phyloP scores from a whole-genome alignment of 1,140 invertebrate species.

The Drosophila punjabiensis region DNA sequence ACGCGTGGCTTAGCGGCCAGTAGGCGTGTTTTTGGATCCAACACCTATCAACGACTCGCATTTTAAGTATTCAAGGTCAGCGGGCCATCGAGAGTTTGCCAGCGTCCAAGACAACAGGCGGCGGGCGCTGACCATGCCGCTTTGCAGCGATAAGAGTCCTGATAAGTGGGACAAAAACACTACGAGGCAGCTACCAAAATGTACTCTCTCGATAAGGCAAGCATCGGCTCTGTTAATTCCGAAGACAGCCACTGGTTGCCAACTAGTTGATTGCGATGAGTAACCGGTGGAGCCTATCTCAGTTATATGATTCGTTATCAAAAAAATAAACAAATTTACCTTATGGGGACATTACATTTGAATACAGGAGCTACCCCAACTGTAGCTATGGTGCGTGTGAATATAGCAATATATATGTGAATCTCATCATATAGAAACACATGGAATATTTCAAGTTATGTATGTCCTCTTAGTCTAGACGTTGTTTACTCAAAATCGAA shows the following conservation, averaged over 20 bases:
- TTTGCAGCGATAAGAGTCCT: constrained; percentile 53
- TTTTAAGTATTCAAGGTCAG: constrained; percentile 66
- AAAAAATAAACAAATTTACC: constrained; percentile 6
- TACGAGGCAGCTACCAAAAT: constrained; percentile 10
- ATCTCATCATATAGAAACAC: background rate
- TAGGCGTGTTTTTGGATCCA: background rate
- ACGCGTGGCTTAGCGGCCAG: constrained; percentile 50
- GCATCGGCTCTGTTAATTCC: constrained; percentile 6
- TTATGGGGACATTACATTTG: background rate
- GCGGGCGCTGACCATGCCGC: constrained; percentile 34
- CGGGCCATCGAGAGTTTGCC: constrained; percentile 45
- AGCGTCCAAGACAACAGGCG: constrained; percentile 20
- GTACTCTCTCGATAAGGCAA: constrained; percentile 38
- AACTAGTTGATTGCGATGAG: constrained; percentile 11
- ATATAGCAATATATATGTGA: background rate
- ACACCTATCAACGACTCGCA: constrained; percentile 46
- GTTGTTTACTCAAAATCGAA: constrained; percentile 7
- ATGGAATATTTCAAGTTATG: constrained; percentile 3
- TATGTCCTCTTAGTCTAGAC: constrained; percentile 11
- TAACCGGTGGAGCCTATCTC: constrained; percentile 6
- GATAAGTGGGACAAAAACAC: constrained; percentile 22
- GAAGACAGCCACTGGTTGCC: constrained; percentile 2
- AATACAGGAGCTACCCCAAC: constrained; percentile 13
- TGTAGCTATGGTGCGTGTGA: background rate
- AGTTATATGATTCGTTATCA: constrained; percentile 14